Conservation (phyloP, 1,140 invertebrate species). For the Stegodyphus dumicola region DNA sequence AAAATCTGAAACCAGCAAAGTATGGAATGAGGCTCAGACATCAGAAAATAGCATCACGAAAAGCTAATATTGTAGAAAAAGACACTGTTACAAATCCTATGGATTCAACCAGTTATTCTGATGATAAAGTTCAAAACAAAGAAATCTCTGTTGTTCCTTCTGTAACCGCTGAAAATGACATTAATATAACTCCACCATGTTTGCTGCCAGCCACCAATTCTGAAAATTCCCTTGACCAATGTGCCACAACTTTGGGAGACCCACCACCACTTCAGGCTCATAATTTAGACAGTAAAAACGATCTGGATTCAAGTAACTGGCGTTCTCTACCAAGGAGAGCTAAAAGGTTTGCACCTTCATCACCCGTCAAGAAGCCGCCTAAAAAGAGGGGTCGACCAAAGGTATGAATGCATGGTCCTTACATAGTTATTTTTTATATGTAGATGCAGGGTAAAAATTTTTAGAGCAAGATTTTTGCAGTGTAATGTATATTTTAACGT, state of each 20-base stretch:
- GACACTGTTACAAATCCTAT: not conserved
- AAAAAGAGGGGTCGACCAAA: constrained; percentile 48
- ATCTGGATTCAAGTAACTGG: constrained; percentile 16
- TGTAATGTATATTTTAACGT: no score
- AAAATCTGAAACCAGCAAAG: constrained; percentile 18
- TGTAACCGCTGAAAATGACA: constrained; percentile 5
- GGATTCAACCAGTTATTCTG: not conserved
- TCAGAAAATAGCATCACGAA: constrained; percentile 26
- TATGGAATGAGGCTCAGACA: constrained; percentile 45
- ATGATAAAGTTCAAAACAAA: not conserved
- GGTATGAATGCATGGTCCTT: not conserved
- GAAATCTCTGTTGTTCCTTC: not conserved
- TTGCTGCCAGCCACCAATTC: not conserved
- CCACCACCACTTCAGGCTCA: constrained; percentile 23
- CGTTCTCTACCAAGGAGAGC: constrained; percentile 39
- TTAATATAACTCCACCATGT: constrained; percentile 3
- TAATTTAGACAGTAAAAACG: constrained; percentile 1
- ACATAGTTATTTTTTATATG: not conserved
- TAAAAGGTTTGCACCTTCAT: constrained; percentile 44
- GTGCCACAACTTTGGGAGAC: not conserved
- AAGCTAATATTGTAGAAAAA: constrained; percentile 24
- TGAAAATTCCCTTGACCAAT: not conserved
- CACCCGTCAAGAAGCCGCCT: constrained; percentile 33
- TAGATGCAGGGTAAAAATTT: not conserved
- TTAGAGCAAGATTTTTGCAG: no score